A percentile compares a stretch with the other conserved stretches of the same genome.
phyloP scores from a whole-genome alignment of 1,140 invertebrate species.

The Brachionus paranguensis region DNA sequence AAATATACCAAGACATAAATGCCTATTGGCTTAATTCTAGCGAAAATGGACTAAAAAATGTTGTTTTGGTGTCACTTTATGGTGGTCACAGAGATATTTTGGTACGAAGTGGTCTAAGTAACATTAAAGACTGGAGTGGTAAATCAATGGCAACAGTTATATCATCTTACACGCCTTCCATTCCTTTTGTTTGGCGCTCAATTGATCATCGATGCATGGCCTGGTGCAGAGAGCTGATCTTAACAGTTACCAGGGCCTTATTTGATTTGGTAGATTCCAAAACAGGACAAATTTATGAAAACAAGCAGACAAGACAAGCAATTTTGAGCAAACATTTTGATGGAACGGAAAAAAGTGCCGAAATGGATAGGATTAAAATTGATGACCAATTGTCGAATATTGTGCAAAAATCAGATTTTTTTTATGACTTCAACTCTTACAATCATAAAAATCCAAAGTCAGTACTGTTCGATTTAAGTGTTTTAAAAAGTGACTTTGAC shows the following conservation, averaged over 20 bases:
- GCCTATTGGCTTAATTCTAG: neutral
- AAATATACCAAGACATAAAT: conserved; percentile 3
- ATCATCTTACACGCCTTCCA: conserved; percentile 9
- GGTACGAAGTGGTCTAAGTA: neutral
- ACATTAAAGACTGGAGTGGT: conserved; percentile 6
- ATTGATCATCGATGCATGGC: conserved; percentile 41
- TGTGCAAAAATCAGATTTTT: neutral
- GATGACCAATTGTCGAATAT: neutral
- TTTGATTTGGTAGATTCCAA: conserved; percentile 27
- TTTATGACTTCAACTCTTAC: neutral
- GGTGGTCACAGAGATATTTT: conserved; percentile 26
- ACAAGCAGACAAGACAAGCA: neutral
- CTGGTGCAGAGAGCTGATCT: conserved; percentile 40
- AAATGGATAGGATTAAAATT: neutral
- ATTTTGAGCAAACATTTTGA: conserved; percentile 27
- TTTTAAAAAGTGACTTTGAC: neutral
- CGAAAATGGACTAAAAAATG: neutral
- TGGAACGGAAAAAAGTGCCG: neutral
- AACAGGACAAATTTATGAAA: conserved; percentile 10
- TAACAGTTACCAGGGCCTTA: conserved; percentile 12
- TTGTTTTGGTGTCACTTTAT: conserved; percentile 1
- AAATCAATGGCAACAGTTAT: neutral
- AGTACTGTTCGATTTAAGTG: neutral
- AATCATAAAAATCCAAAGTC: neutral
- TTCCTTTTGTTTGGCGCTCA: conserved; percentile 29